A percentile compares a stretch with the other conserved stretches of the same genome.
Conservation (phyloP, 2,888 invertebrate genomes). For the Agrotis puta region DNA sequence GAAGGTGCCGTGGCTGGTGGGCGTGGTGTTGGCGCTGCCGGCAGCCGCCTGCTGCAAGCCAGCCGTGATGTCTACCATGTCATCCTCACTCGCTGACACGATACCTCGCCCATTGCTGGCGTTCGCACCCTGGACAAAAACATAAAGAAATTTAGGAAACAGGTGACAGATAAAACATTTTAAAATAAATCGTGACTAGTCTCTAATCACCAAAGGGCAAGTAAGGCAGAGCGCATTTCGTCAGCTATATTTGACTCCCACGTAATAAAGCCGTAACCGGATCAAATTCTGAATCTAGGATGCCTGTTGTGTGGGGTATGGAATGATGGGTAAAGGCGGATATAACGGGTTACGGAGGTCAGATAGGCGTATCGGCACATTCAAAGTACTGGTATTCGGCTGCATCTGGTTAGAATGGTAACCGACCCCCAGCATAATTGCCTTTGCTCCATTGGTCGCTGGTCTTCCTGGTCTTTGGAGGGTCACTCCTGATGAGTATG, state of each 20-base stretch:
- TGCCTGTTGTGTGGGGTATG: not conserved
- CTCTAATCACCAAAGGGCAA: not conserved
- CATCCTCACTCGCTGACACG: slow-evolving; percentile 77
- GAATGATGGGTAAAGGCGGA: too few relatives aligned
- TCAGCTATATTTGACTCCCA: not conserved
- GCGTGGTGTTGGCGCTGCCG: slow-evolving; percentile 71
- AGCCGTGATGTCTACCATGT: slow-evolving; percentile 84
- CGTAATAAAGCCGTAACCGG: not conserved
- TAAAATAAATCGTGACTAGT: not conserved
- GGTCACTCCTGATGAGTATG: not conserved
- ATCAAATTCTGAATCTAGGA: not conserved
- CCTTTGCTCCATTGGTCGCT: too few relatives aligned
- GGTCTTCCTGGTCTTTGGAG: too few relatives aligned
- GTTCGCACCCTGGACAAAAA: slow-evolving; percentile 70
- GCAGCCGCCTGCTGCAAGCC: slow-evolving; percentile 78
- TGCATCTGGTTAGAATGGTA: too few relatives aligned
- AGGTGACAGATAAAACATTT: not conserved
- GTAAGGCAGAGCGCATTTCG: not conserved
- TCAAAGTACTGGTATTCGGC: too few relatives aligned
- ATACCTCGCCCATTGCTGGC: slow-evolving; percentile 76
- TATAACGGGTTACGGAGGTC: too few relatives aligned
- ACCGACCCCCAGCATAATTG: too few relatives aligned
- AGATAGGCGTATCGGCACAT: too few relatives aligned
- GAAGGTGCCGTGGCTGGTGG: slow-evolving; percentile 87
- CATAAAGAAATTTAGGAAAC: not conserved